Evolutionary conservation across 2,113 vertebrate species (phyloP).

Genomic region (Caranx melampygus): DNA sequence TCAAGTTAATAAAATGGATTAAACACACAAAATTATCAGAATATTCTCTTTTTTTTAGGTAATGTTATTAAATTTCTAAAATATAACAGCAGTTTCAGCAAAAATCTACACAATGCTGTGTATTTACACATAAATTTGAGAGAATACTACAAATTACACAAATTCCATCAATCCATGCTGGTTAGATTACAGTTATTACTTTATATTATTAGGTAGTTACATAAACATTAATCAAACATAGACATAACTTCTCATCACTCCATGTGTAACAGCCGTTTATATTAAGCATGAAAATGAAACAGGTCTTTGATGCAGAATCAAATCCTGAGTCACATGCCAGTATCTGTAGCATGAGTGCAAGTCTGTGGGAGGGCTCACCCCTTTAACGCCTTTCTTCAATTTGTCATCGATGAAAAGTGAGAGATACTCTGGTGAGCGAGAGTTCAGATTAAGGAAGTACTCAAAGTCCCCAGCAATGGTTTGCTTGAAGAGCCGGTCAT

Average conservation of each 20-base stretch:
- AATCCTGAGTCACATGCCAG: neutral
- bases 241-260: neutral
- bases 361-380: constrained; percentile 85
- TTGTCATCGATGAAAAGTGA: constrained; percentile 99
- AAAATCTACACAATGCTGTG: neutral
- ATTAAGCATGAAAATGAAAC: neutral
- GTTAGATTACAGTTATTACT: neutral
- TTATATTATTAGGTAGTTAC: neutral
- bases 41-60: no score
- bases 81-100: no score
- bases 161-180: neutral
- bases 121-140: neutral
- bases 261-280: neutral
- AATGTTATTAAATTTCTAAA: no score
- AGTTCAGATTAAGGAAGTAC: constrained; percentile 99
- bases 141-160: neutral
- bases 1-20: neutral
- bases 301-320: neutral
- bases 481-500: constrained; percentile 98
- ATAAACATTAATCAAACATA: neutral
- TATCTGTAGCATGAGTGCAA: neutral
- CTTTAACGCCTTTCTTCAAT: constrained; percentile 98
- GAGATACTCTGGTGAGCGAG: constrained; percentile 98
- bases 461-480: constrained; percentile 99
- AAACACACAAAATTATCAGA: no score